Conservation (phyloP, 1,140 invertebrate genomes). For the Venustaconcha ellipsiformis region DNA sequence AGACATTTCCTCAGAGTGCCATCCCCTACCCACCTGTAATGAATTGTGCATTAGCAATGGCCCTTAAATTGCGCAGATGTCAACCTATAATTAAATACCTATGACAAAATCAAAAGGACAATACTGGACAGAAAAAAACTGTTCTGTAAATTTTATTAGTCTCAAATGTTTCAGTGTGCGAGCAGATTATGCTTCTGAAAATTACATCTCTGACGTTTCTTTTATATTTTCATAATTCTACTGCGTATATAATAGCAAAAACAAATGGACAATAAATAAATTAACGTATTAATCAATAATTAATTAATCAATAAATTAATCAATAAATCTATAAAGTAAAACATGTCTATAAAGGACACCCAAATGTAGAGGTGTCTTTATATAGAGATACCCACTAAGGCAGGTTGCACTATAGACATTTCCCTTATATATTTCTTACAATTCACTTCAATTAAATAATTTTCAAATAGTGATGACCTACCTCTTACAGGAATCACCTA, state of each 20-base stretch:
- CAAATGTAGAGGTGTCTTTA: no score
- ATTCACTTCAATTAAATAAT: not conserved
- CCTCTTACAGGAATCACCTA: conserved; percentile 37
- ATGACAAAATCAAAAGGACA: not conserved
- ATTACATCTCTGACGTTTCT: not conserved
- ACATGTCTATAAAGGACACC: no score
- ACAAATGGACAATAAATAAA: not conserved
- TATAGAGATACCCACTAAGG: no score
- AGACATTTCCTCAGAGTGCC: no score
- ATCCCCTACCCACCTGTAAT: no score
- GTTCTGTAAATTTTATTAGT: not conserved
- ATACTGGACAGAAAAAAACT: not conserved
- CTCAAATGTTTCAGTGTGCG: not conserved
- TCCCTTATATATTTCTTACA: not conserved
- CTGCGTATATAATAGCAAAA: not conserved
- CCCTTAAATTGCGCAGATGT: not conserved
- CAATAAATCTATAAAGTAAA: no score
- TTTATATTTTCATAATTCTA: not conserved
- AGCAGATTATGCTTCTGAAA: not conserved
- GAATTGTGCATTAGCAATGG: no score
- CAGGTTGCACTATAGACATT: not conserved
- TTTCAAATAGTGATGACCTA: not conserved
- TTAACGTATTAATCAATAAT: no score
- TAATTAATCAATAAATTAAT: no score
- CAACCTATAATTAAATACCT: not conserved